Base-by-base conservation (phyloP, 1,140 invertebrate genomes). In the Trichonephila clavata region DNA sequence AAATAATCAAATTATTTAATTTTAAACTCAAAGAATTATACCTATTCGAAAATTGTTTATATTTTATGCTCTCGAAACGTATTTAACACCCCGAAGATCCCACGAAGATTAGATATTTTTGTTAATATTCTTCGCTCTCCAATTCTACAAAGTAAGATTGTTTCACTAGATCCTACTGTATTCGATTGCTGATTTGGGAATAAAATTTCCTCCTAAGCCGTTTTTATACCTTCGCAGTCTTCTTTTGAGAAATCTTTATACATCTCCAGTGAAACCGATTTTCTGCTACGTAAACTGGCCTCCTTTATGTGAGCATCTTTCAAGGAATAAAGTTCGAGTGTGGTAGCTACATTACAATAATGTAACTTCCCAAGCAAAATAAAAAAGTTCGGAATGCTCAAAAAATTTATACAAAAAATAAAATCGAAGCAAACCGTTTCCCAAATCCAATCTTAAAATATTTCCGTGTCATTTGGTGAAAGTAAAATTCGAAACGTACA, bases 381-480 rank as follows among this genome's bases (percentile, higher is more conserved):
- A 89, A 71, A 89, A 89, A 39, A 2, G 86, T 65, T 39, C 20
- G 39, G 65, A 71, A 65, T 71, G 18, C 61, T 24, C 71, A 68
- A 89, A 86, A 63, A 89, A 89, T 39, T 18, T 20, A 71, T 21
- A 50, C 61, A 18, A 65, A n/a, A 89, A 89, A 68, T 20, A 77
- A 77, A 43, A 18, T 16, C 14, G 10, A 65, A 27, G 87, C 20
- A 10, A 57, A 50, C n/a, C 71, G 60, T 60, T 91, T 91, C 50
- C 77, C 16, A 91, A 84, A 91, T 83, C 90, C 80, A 65, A 59
- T 91, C 80, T 80, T 91, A 91, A 91, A 91, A 91, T 91, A 91
- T 83, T 91, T 91, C 90, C 90, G 80, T 91, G 90, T 84, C 90
- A 91, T 91, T 91, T 91, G 80, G 59, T 43, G 90, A 91, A 90